A percentile compares a stretch with the other conserved stretches of the same genome.
These are phyloP conservation scores for Gymnothorax reevesii DNA, from an alignment of 2,797 vertebrate genomes.

Conservation along the genomic window DNA sequence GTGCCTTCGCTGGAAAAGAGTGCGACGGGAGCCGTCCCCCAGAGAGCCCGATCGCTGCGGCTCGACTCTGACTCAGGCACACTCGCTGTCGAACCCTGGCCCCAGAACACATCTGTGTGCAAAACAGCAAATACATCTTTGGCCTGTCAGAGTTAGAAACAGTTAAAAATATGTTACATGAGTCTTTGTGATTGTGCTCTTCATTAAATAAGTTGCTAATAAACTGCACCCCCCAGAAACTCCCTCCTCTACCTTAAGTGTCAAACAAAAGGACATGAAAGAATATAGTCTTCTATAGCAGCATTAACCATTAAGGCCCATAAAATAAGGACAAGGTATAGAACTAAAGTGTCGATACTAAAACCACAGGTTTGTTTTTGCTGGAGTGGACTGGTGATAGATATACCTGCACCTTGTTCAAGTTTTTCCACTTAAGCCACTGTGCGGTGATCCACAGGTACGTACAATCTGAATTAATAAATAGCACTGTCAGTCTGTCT, in stretches of 20 bases:
- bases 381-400: slow-evolving; percentile 29
- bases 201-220: slow-evolving; percentile 28
- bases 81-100: slow-evolving; percentile 6
- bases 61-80: background rate
- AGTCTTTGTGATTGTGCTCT: slow-evolving; percentile 1
- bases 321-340: slow-evolving; percentile 19
- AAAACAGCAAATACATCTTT: slow-evolving; percentile 38
- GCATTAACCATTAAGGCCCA: slow-evolving; percentile 23
- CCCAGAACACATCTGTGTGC: slow-evolving; percentile 33
- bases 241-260: slow-evolving; percentile 25
- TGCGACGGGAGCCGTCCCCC: background rate
- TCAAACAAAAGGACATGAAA: slow-evolving; percentile 20
- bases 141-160: slow-evolving; percentile 27
- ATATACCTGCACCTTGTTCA: slow-evolving; percentile 20
- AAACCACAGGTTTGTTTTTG: slow-evolving; percentile 38
- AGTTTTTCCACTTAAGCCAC: slow-evolving; percentile 22
- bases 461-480: slow-evolving; percentile 23
- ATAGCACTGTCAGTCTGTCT: slow-evolving; percentile 40
- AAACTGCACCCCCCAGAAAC: background rate
- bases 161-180: slow-evolving; percentile 13
- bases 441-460: slow-evolving; percentile 27
- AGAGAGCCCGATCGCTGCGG: background rate
- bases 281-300: slow-evolving; percentile 26
- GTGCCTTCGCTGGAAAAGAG: background rate
- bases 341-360: slow-evolving; percentile 34